A percentile compares a stretch with the other conserved stretches of the same genome.
These are phyloP conservation scores for Aphelenchoides avenae DNA, from an alignment of 1,140 invertebrate genomes.

Conservation along the genomic window DNA sequence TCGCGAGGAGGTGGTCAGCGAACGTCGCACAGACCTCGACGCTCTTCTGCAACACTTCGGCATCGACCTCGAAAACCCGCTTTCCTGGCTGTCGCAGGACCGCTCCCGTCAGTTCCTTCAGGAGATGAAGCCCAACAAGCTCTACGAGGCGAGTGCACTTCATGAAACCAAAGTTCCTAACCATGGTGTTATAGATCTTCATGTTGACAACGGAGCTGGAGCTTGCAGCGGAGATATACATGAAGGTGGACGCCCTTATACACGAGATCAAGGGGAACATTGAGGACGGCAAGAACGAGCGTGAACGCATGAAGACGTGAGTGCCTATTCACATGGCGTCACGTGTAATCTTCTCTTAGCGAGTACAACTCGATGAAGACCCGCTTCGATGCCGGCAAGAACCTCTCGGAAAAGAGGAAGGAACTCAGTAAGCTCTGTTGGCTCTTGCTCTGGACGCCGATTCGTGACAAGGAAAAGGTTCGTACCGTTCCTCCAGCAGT, in stretches of 20 bases:
- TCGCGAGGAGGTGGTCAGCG: slow-evolving; percentile 14
- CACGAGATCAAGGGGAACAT: slow-evolving; percentile 10
- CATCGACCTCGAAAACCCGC: slow-evolving; percentile 41
- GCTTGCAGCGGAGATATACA: slow-evolving; percentile 7
- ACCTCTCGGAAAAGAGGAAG: neutral
- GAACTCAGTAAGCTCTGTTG: too few relatives aligned
- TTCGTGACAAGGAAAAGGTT: too few relatives aligned
- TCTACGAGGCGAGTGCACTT: slow-evolving; percentile 28
- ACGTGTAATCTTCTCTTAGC: slow-evolving; percentile 12
- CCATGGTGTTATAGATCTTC: slow-evolving; percentile 5
- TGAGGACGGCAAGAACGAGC: slow-evolving; percentile 3
- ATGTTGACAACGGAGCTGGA: slow-evolving; percentile 17
- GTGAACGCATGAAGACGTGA: slow-evolving; percentile 17
- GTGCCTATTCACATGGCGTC: neutral
- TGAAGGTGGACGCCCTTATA: slow-evolving; percentile 13
- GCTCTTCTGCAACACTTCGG: slow-evolving; percentile 32
- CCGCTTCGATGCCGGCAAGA: slow-evolving; percentile 7
- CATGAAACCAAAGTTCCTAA: neutral
- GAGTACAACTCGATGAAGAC: slow-evolving; percentile 14
- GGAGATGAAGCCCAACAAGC: slow-evolving; percentile 41
- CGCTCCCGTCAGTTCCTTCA: slow-evolving; percentile 35
- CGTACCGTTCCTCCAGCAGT: too few relatives aligned
- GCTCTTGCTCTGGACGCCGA: too few relatives aligned
- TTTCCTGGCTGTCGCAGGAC: slow-evolving; percentile 44
- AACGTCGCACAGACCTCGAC: slow-evolving; percentile 31